Conservation (phyloP, 2,113 vertebrate species). For the Triplophysa tibetana region DNA sequence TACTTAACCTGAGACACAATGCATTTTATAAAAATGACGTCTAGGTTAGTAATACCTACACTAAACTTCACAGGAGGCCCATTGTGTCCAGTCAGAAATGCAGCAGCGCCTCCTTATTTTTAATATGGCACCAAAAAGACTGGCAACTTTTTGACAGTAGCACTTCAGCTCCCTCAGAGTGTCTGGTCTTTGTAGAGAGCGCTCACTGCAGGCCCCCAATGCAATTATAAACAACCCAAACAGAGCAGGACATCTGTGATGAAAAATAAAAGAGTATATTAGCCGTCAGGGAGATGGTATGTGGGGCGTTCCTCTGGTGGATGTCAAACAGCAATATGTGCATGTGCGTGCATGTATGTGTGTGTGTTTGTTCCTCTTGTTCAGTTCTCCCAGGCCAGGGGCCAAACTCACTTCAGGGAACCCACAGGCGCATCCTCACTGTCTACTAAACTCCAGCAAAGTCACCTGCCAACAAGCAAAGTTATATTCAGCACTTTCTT, state of each 20-base stretch:
- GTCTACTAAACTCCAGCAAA: slow-evolving; percentile 26
- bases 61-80: neutral
- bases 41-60: slow-evolving; percentile 16
- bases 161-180: slow-evolving; percentile 19
- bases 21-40: neutral
- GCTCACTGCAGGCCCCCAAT: slow-evolving; percentile 29
- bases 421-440: slow-evolving; percentile 5
- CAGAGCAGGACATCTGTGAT: slow-evolving; percentile 41
- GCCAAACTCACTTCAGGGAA: slow-evolving; percentile 35
- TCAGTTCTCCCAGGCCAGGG: slow-evolving; percentile 13
- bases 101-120: slow-evolving; percentile 26
- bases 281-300: slow-evolving; percentile 33
- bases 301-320: slow-evolving; percentile 35
- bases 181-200: slow-evolving; percentile 21
- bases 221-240: slow-evolving; percentile 49
- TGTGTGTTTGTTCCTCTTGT: slow-evolving; percentile 13
- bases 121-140: slow-evolving; percentile 36
- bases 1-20: neutral
- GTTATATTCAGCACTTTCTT: slow-evolving; percentile 27
- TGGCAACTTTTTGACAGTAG: slow-evolving; percentile 30
- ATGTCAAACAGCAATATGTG: slow-evolving; percentile 22
- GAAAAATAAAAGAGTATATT: slow-evolving; percentile 39
- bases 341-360: neutral
- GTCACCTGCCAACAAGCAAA: slow-evolving; percentile 29
- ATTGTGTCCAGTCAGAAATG: slow-evolving; percentile 28